Base-by-base conservation (phyloP, 2,888 invertebrate species). In the Strigamia maritima region DNA sequence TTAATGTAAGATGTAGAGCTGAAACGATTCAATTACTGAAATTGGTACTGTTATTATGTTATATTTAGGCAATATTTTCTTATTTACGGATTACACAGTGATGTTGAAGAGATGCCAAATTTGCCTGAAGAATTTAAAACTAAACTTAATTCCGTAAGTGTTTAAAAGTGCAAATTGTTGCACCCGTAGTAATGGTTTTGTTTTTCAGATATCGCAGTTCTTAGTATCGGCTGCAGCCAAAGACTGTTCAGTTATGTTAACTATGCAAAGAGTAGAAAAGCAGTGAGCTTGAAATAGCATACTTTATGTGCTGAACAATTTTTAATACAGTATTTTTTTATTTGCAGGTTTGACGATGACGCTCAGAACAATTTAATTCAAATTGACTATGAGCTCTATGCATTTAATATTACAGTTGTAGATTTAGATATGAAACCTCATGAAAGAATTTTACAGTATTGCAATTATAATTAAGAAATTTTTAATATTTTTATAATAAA, bases 381-480 rank as follows among this genome's bases (percentile, higher is more conserved):
- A 24, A 7, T 60, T 19, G 22, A 60, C n/a, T 19, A 10, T 60
- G 19, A 60, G 1, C 4, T 6, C 19, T 60, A 60, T 60, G 60
- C 60, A 19, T 60, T 60, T 60, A 60, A 60, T 24, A 10, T 60
- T 19, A 19, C 60, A 16, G 60, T 60, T 24, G 8, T 60, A 60
- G 60, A 60, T 60, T 60, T 60, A 10, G 60, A 60, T 19, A 60
- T 60, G 60, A 60, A 60, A 60, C 60, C 60, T n/a, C 60, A 60
- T 10, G 14, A 40, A 40, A 40, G 40, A 12, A 40, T 40, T 40
- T 40, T 40, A 40, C 40, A 40, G 40, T 40, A 40, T 16, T 40
- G 40, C 10, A 40, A 16, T 35, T 7, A 35, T 40, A 40, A 40
- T 14, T 40, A 12, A 14, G 40, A 40, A 31, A 31, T 31, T 31